Evolutionary conservation across 2,888 invertebrate genomes (phyloP), one percentile per base, ranked within the genome.

Genomic region (Eristalis pertinax): DNA sequence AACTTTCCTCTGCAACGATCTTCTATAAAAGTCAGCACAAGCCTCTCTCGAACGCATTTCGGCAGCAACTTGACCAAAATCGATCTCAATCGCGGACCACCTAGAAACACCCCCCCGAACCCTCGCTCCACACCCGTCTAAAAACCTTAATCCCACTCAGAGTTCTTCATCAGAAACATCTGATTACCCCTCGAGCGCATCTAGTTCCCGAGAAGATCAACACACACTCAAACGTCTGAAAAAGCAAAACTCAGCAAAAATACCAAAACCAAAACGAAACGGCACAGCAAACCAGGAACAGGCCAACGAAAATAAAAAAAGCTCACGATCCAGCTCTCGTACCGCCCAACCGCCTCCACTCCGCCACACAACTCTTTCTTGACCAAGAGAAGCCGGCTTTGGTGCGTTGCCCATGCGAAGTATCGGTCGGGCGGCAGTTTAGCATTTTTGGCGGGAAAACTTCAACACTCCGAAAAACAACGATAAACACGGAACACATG

Each of bases 381-480:
- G 15, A 2, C n/a, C 13, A 41, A 11, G 41, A 41, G 43, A 4
- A 43, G n/a, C 19, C 43, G 43, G n/a, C 50, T 50, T 50, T 19
- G 5, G 50, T 50, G 50, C 50, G 50, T 43, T n/a, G 43, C 4
- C 43, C 26, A 26, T 26, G 2, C 26, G 26, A 26, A 26, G 62
- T 24, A 24, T 19, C 58, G 63, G 2, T n/a, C n/a, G n/a, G 58
- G 60, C 35, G 65, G 41, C 24, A 32, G 64, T 73, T 85, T 81
- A 50, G 73, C 77, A 85, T 85, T 81, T 85, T 85, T 85, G 85
- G 85, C 85, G 85, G 85, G 85, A 85, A 85, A 81, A 73, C 73
- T 81, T 56, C 1, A 56, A 58, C 75, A 41, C 50, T n/a, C n/a
- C 62, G 41, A 63, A 63, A 76, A 75, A 24, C 60, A 15, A 50